Conservation (phyloP, 2,113 vertebrate species). For the Genyomyrus donnyi region DNA sequence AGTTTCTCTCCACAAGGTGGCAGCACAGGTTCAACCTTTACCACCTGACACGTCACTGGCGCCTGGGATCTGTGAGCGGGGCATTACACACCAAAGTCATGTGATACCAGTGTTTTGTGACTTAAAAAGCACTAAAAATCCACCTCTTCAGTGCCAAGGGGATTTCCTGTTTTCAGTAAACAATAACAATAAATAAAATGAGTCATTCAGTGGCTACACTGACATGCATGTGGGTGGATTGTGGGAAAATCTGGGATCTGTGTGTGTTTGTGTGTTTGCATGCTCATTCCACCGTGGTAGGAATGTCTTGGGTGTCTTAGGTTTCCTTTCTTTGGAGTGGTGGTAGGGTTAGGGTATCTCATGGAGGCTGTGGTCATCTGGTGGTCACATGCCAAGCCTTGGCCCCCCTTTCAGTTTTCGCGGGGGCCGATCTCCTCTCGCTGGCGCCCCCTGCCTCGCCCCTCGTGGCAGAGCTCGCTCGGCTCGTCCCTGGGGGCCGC, state of each 20-base stretch:
- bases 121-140: background rate
- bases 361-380: background rate
- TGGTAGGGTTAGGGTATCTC: background rate
- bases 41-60: background rate
- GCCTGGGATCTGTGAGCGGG: background rate
- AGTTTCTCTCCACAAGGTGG: slow-evolving; percentile 10
- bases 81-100: background rate
- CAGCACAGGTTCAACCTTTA: background rate
- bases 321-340: background rate
- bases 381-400: background rate
- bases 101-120: background rate
- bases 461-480: background rate
- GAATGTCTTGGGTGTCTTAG: background rate
- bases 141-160: background rate
- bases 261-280: background rate
- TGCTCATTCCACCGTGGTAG: background rate
- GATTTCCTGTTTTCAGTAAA: background rate
- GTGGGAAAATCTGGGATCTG: background rate
- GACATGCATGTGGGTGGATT: background rate
- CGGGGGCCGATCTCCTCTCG: background rate
- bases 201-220: slow-evolving; percentile 3
- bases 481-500: slow-evolving; percentile 37
- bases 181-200: background rate
- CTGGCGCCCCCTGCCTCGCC: background rate
- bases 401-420: background rate